These are phyloP conservation scores for Neolamprologus tretocephalus DNA, from an alignment of 2,113 vertebrate species.

Conservation along the genomic window DNA sequence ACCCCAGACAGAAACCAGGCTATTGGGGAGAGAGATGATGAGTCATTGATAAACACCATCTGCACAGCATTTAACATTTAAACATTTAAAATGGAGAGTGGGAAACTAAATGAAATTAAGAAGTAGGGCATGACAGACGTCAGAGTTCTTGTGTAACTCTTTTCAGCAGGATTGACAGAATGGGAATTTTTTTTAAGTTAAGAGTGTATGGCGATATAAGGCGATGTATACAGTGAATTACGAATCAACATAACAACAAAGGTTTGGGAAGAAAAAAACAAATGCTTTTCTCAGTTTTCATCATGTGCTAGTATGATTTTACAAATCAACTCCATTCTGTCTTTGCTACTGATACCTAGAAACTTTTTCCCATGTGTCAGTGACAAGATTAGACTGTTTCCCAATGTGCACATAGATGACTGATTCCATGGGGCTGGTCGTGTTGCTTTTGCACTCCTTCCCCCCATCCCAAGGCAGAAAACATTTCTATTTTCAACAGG, in stretches of 20 bases:
- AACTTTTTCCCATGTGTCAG: conserved; percentile 16
- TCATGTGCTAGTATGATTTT: conserved; percentile 7
- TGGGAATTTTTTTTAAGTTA: conserved; percentile 1
- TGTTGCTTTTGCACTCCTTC: conserved; percentile 13
- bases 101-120: not conserved
- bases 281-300: not conserved
- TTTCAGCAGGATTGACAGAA: not conserved
- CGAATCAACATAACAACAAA: not conserved
- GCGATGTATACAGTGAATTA: not conserved
- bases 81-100: not conserved
- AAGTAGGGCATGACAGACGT: not conserved
- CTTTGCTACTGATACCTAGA: conserved; percentile 25
- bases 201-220: not conserved
- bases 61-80: conserved; percentile 9
- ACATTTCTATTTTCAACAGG: conserved; percentile 62
- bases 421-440: conserved; percentile 46
- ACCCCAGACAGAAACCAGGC: not conserved
- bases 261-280: not conserved
- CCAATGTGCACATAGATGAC: conserved; percentile 61
- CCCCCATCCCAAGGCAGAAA: conserved; percentile 31
- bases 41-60: conserved; percentile 26
- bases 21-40: not conserved
- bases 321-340: conserved; percentile 31
- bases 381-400: conserved; percentile 69
- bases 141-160: not conserved